A percentile compares a stretch with the other conserved stretches of the same genome.
These are phyloP conservation scores for Alexandromys fortis DNA, from an alignment of 2,113 vertebrate species.

Conservation along the genomic window DNA sequence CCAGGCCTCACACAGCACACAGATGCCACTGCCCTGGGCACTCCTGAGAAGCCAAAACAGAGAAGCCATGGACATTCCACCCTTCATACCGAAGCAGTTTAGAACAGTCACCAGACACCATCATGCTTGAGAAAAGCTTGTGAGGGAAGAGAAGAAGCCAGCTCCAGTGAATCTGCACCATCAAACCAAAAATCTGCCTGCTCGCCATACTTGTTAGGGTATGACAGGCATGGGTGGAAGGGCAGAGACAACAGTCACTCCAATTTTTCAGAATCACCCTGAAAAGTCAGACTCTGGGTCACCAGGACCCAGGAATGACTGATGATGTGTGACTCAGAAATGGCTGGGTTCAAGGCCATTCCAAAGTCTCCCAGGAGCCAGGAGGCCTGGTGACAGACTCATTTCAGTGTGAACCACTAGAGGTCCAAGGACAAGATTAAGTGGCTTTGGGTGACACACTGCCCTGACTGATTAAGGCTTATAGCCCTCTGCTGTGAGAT, in stretches of 20 bases:
- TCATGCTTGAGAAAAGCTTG: no score
- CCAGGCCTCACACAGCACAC: not conserved
- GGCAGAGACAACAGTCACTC: not conserved
- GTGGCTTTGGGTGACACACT: not conserved
- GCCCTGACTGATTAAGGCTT: not conserved
- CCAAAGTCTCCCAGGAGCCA: not conserved
- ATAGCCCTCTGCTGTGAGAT: not conserved
- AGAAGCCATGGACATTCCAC: not conserved
- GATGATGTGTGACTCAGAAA: not conserved
- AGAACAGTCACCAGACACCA: not conserved
- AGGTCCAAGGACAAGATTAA: no score
- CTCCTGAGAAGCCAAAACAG: not conserved
- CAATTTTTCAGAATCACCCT: not conserved
- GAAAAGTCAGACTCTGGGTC: not conserved
- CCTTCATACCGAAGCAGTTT: accelerated
- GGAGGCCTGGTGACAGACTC: not conserved
- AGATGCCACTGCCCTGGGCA: not conserved
- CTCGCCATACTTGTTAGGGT: not conserved
- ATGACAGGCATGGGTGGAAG: not conserved
- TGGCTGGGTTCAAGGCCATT: not conserved
- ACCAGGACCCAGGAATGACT: not conserved
- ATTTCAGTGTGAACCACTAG: not conserved
- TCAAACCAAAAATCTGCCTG: not conserved
- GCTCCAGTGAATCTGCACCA: accelerated
- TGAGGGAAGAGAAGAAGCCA: no score